phyloP scores from a whole-genome alignment of 2,888 invertebrate species.

The Baccha elongata region DNA sequence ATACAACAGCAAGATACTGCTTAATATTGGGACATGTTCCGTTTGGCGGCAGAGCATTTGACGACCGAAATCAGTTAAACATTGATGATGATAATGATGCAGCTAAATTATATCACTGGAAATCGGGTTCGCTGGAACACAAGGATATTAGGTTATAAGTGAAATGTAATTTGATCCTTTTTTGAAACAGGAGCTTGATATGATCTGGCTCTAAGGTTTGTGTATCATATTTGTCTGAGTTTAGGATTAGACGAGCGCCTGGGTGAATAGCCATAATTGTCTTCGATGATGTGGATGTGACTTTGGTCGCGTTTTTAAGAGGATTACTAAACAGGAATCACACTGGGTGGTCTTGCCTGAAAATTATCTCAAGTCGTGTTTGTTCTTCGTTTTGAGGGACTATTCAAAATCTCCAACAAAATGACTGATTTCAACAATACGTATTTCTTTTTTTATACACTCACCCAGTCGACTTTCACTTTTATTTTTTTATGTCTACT shows the following conservation, averaged over 20 bases:
- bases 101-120: conserved; percentile 40
- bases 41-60: background rate
- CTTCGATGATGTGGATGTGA: conserved; percentile 19
- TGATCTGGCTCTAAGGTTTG: conserved; percentile 29
- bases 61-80: background rate
- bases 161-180: conserved; percentile 61
- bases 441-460: no score
- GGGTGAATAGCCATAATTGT: background rate
- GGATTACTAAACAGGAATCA: conserved; percentile 22
- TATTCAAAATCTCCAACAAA: background rate
- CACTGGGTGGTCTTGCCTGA: conserved; percentile 44
- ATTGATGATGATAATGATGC: background rate
- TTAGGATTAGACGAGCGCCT: conserved; percentile 42
- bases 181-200: conserved; percentile 55
- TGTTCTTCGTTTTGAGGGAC: background rate
- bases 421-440: background rate
- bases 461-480: background rate
- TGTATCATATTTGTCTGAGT: conserved; percentile 55
- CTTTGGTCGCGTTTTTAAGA: background rate
- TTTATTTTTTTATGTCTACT: conserved; percentile 12
- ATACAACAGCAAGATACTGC: background rate
- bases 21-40: background rate
- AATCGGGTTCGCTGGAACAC: conserved; percentile 62
- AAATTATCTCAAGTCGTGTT: background rate
- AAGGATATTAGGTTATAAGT: background rate